Evolutionary conservation across 2,888 invertebrate species (phyloP), one percentile per base, ranked within the genome.

Genomic region (Pollenia griseotomentosa): DNA sequence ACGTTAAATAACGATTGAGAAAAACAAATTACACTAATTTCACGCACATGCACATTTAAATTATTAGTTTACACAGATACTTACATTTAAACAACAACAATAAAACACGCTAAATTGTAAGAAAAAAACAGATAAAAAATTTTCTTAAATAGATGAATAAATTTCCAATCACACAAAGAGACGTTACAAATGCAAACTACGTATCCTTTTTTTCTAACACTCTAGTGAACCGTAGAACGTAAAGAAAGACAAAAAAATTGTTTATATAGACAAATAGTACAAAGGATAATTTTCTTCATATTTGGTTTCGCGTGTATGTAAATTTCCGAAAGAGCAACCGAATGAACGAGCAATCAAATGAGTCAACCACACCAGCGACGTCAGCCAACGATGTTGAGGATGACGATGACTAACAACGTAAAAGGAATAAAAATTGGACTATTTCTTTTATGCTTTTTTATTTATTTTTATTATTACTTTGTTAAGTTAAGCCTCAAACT

Each of bases 41-140:
- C 40, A 57, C 61, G 65, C 81, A 82, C 85, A 85, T 85, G 85
- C 82, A 85, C 53, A 78, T 68, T 85, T 57, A 42, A 51, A n/a
- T 44, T 55, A 10, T 2, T 33, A 68, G 9, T 16, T 44, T 10
- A 70, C 42, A 59, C 16, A 70, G n/a, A 5, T 63, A 83, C 82
- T 46, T 75, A 83, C 82, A 59, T 59, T 33, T 80, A 70, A 19
- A n/a, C 8, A 53, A 48, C 46, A 55, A 23, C 70, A 71, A 73
- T 48, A 71, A 6, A 1, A 44, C 46, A 66, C 44, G 6, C 53
- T 14, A 53, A 65, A 10, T 46, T 66, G 12, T 46, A 12, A 0
- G 16, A 68, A 48, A 11, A 5, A 63, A 70, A 51, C 23, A 33
- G n/a, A 23, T 59, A 51, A 44, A 53, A 44, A 68, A 33, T 33